Conservation (phyloP, 2,888 invertebrate genomes). For the Metalampra italica region DNA sequence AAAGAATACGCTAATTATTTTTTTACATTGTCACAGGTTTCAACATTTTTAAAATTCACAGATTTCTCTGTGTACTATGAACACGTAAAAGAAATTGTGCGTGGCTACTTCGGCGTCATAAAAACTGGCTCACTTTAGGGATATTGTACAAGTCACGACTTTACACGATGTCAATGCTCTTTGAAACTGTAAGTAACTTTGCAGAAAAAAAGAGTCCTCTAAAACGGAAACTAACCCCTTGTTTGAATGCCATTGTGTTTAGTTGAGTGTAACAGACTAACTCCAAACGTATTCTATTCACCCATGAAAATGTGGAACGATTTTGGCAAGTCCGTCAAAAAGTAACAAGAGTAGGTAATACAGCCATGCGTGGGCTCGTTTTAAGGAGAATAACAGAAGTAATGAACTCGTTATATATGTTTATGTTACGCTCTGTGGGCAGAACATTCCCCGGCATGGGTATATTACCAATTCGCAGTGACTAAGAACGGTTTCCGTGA, state of each 20-base stretch:
- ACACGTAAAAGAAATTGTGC: not conserved
- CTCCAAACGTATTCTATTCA: too few relatives aligned
- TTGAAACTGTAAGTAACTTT: slow-evolving; percentile 20
- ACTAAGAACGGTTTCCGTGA: slow-evolving; percentile 47
- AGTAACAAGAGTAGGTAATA: not conserved
- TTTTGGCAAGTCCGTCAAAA: not conserved
- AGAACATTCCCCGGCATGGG: slow-evolving; percentile 42
- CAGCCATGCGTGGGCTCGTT: slow-evolving; percentile 10
- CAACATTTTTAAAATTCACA: too few relatives aligned
- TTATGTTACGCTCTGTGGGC: slow-evolving; percentile 47
- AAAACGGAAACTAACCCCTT: not conserved
- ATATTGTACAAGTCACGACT: slow-evolving; percentile 27
- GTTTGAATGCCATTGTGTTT: too few relatives aligned
- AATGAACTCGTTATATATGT: slow-evolving; percentile 42
- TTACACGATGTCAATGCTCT: slow-evolving; percentile 25
- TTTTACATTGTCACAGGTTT: too few relatives aligned
- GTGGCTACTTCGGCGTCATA: slow-evolving; percentile 8
- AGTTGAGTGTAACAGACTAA: too few relatives aligned
- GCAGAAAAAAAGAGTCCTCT: slow-evolving; percentile 5
- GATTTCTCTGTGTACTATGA: too few relatives aligned
- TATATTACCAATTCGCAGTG: slow-evolving; percentile 44
- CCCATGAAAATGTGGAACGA: too few relatives aligned
- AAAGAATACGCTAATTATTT: too few relatives aligned
- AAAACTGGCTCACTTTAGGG: slow-evolving; percentile 11
- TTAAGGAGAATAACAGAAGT: slow-evolving; percentile 21